These are phyloP conservation scores for Zosterops japonicus DNA, from an alignment of 2,113 vertebrate species.

Conservation along the genomic window DNA sequence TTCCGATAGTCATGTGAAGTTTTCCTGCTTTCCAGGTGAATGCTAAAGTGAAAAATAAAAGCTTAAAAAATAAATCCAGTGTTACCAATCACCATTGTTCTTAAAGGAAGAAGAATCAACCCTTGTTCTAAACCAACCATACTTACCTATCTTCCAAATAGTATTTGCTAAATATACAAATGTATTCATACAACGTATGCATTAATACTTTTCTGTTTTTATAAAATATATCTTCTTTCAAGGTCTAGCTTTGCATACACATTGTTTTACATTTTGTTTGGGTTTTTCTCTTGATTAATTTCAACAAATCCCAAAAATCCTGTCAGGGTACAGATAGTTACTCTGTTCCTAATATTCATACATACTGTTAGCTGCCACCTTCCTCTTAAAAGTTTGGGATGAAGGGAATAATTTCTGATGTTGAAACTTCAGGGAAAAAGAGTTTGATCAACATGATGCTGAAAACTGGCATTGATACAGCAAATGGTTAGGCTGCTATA, in stretches of 20 bases:
- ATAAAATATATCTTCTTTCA: not conserved
- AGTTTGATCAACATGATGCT: not conserved
- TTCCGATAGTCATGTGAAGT: not conserved
- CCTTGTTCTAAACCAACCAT: not conserved
- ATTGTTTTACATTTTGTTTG: not conserved
- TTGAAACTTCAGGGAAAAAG: not conserved
- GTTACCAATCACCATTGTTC: not conserved
- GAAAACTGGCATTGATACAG: slow-evolving; percentile 26
- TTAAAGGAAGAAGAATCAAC: not conserved
- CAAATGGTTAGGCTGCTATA: slow-evolving; percentile 46
- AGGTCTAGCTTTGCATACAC: not conserved
- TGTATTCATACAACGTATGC: fast-evolving
- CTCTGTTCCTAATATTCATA: not conserved
- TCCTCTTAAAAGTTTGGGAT: not conserved
- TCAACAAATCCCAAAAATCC: not conserved
- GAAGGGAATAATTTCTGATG: not conserved
- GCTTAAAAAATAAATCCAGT: not conserved
- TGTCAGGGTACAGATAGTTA: not conserved
- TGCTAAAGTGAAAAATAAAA: not conserved
- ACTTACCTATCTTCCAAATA: not conserved
- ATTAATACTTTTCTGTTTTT: not conserved
- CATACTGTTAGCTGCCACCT: not conserved
- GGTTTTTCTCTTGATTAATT: not conserved
- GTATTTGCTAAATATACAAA: not conserved
- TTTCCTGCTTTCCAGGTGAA: not conserved